Evolutionary conservation across 2,797 vertebrate species (phyloP).

Genomic region (Pseudochirops cupreus): DNA sequence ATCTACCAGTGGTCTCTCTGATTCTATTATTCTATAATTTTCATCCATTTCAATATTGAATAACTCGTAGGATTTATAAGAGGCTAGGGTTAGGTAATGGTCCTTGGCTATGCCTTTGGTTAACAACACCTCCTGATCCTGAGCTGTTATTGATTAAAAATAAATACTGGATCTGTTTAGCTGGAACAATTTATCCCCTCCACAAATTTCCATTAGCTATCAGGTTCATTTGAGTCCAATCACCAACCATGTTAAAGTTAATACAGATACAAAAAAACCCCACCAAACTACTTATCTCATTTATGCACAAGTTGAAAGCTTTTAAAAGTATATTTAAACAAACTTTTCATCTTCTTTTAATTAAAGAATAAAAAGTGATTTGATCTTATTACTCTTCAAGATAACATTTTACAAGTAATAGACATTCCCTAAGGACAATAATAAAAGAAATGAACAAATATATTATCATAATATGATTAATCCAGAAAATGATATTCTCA

Average conservation of each 20-base stretch:
- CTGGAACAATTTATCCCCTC: constrained; percentile 67
- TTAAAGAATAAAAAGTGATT: constrained; percentile 68
- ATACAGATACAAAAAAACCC: constrained; percentile 44
- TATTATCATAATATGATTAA: constrained; percentile 70
- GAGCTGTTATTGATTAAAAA: constrained; percentile 74
- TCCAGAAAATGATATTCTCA: constrained; percentile 65
- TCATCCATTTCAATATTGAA: constrained; percentile 60
- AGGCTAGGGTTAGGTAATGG: constrained; percentile 61
- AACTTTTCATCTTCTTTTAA: constrained; percentile 70
- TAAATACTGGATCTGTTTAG: constrained; percentile 72
- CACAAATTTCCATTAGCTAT: constrained; percentile 61
- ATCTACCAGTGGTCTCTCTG: background rate
- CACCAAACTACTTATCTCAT: constrained; percentile 34
- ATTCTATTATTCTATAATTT: constrained; percentile 21
- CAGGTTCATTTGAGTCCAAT: constrained; percentile 53
- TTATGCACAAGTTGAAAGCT: constrained; percentile 37
- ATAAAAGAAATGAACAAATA: constrained; percentile 71
- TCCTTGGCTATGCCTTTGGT: constrained; percentile 69
- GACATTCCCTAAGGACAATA: constrained; percentile 61
- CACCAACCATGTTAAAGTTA: constrained; percentile 48
- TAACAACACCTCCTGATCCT: constrained; percentile 56
- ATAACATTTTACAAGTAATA: constrained; percentile 64
- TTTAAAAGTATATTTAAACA: constrained; percentile 61
- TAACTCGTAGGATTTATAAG: constrained; percentile 71
- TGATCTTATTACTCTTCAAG: constrained; percentile 52